Evolutionary conservation across 2,888 invertebrate species (phyloP).

Genomic region (Fragum whitleyi): DNA sequence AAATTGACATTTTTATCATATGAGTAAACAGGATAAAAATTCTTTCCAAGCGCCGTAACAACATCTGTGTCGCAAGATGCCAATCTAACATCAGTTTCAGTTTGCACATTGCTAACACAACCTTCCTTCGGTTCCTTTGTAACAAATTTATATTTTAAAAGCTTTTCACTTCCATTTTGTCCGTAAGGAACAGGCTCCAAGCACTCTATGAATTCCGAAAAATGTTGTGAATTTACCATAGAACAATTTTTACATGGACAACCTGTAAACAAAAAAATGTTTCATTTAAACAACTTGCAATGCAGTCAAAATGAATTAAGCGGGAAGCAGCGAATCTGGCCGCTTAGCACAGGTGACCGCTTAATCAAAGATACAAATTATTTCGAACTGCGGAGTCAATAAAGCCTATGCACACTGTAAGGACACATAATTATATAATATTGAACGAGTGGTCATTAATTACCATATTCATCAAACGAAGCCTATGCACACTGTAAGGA

Average conservation of each 20-base stretch:
- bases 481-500: too few relatives aligned
- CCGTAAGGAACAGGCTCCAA: not conserved
- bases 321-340: too few relatives aligned
- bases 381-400: too few relatives aligned
- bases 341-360: too few relatives aligned
- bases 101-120: not conserved
- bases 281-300: too few relatives aligned
- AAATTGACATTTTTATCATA: conserved; percentile 3
- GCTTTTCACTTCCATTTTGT: not conserved
- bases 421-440: too few relatives aligned
- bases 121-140: not conserved
- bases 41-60: not conserved
- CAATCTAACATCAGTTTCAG: not conserved
- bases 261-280: too few relatives aligned
- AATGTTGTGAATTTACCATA: not conserved
- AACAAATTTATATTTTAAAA: not conserved
- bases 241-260: not conserved
- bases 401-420: too few relatives aligned
- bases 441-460: too few relatives aligned
- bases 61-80: not conserved
- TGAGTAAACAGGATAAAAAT: conserved; percentile 2
- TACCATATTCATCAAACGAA: too few relatives aligned
- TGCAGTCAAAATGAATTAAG: too few relatives aligned
- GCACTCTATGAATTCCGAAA: not conserved
- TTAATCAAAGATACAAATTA: too few relatives aligned